Conservation (phyloP, 2,797 vertebrate genomes). For the Anabacerthia variegaticeps region DNA sequence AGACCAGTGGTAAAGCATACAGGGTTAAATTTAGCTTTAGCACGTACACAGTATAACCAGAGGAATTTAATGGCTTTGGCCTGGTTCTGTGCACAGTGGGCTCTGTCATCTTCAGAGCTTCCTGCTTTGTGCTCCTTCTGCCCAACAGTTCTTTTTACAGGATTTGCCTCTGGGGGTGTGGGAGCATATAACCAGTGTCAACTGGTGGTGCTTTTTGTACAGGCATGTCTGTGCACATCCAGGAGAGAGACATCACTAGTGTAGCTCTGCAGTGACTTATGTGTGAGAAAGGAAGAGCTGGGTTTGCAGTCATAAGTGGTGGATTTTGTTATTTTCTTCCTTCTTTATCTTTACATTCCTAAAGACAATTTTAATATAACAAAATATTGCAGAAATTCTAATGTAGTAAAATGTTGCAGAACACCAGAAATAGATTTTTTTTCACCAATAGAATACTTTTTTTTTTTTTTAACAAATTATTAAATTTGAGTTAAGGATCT, state of each 20-base stretch:
- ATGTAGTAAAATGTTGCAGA: not conserved
- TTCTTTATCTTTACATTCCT: not conserved
- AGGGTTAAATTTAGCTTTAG: not conserved
- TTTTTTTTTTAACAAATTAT: not conserved
- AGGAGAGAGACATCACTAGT: not conserved
- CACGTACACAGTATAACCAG: rapidly evolving
- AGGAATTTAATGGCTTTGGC: not conserved
- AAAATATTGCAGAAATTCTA: not conserved
- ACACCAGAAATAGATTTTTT: not conserved
- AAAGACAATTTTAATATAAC: not conserved
- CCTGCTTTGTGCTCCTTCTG: not conserved
- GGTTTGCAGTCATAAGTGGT: not conserved
- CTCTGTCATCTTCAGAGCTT: not conserved
- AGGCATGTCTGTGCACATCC: rapidly evolving
- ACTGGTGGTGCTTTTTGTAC: not conserved
- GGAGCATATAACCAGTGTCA: not conserved
- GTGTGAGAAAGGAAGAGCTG: not conserved
- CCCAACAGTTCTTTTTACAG: not conserved
- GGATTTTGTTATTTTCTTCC: not conserved
- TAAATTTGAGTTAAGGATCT: not conserved
- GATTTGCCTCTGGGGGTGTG: not conserved
- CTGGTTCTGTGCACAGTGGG: not conserved
- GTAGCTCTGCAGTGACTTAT: not conserved
- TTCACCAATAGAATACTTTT: not conserved
- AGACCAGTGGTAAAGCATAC: not conserved